Conservation (phyloP, 2,888 invertebrate species). For the Drosophila lacicola region DNA sequence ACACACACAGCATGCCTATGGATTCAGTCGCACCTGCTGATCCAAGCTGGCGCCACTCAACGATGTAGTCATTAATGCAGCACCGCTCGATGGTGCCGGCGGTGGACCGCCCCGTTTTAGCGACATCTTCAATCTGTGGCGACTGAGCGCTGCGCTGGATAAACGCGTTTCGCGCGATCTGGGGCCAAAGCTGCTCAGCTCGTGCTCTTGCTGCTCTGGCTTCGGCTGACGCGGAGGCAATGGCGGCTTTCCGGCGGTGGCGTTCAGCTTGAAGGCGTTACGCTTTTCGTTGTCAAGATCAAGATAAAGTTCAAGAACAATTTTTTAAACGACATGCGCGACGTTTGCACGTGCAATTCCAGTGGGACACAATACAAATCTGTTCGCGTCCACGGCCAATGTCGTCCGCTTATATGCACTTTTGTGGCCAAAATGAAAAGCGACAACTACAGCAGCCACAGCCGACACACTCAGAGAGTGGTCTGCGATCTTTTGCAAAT, state of each 20-base stretch:
- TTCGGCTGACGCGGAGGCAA: slow-evolving; percentile 72
- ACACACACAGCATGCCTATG: slow-evolving; percentile 25
- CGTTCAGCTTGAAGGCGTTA: slow-evolving; percentile 75
- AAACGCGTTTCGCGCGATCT: slow-evolving; percentile 57
- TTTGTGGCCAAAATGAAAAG: slow-evolving; percentile 59
- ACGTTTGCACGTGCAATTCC: slow-evolving; percentile 61
- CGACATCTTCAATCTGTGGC: slow-evolving; percentile 80
- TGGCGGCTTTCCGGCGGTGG: slow-evolving; percentile 82
- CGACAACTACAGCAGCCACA: slow-evolving; percentile 35
- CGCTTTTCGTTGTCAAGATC: slow-evolving; percentile 33
- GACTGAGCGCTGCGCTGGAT: slow-evolving; percentile 68
- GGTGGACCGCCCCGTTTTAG: slow-evolving; percentile 82
- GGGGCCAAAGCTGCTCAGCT: slow-evolving; percentile 58
- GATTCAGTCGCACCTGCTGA: slow-evolving; percentile 65
- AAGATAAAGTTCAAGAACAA: slow-evolving; percentile 13
- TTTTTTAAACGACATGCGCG: slow-evolving; percentile 52
- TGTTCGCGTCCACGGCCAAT: slow-evolving; percentile 60
- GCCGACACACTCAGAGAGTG: slow-evolving; percentile 36
- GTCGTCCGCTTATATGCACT: slow-evolving; percentile 58
- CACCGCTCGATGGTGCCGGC: slow-evolving; percentile 75
- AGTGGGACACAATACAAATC: slow-evolving; percentile 49
- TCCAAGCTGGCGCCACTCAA: slow-evolving; percentile 59
- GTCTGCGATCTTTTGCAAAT: slow-evolving; percentile 30
- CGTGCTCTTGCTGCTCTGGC: slow-evolving; percentile 54
- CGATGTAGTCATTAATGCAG: slow-evolving; percentile 71